These are phyloP conservation scores for Enteromius mattozi DNA, from an alignment of 2,797 vertebrate species.

Conservation along the genomic window DNA sequence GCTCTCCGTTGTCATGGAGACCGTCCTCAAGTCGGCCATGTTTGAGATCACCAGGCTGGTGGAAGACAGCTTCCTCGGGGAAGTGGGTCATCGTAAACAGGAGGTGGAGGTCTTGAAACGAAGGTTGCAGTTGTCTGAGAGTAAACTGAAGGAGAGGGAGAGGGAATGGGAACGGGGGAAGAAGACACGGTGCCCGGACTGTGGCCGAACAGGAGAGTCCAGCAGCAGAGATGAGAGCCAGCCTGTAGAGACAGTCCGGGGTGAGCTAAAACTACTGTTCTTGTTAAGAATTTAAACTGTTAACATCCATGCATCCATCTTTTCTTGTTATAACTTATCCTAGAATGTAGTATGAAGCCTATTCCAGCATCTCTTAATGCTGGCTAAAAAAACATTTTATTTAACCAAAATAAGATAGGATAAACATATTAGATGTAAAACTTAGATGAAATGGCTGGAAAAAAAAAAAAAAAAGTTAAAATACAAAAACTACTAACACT, in stretches of 20 bases:
- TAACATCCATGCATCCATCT: not conserved
- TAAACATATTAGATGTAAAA: not conserved
- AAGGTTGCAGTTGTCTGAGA: slow-evolving; percentile 64
- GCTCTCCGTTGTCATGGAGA: slow-evolving; percentile 68
- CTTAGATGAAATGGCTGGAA: not conserved
- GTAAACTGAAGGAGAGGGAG: slow-evolving; percentile 56
- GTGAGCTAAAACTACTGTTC: slow-evolving; percentile 22
- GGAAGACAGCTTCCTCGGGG: slow-evolving; percentile 66
- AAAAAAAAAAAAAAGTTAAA: not conserved
- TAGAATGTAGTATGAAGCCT: not conserved
- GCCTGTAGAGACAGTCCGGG: slow-evolving; percentile 20
- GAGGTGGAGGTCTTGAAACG: slow-evolving; percentile 60
- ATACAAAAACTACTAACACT: not conserved
- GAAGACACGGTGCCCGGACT: slow-evolving; percentile 49
- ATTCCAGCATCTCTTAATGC: not conserved
- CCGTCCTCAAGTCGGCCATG: slow-evolving; percentile 66
- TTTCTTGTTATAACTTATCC: not conserved
- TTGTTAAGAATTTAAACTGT: not conserved
- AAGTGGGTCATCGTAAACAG: slow-evolving; percentile 61
- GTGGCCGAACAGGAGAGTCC: slow-evolving; percentile 31
- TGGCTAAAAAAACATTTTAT: not conserved
- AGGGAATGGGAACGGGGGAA: slow-evolving; percentile 29
- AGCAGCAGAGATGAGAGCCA: slow-evolving; percentile 18
- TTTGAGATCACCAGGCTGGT: slow-evolving; percentile 68
- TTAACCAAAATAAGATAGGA: not conserved